A percentile compares a stretch with the other conserved stretches of the same genome.
Conservation (phyloP, 2,888 invertebrate genomes). For the Mechanitis messenoides region DNA sequence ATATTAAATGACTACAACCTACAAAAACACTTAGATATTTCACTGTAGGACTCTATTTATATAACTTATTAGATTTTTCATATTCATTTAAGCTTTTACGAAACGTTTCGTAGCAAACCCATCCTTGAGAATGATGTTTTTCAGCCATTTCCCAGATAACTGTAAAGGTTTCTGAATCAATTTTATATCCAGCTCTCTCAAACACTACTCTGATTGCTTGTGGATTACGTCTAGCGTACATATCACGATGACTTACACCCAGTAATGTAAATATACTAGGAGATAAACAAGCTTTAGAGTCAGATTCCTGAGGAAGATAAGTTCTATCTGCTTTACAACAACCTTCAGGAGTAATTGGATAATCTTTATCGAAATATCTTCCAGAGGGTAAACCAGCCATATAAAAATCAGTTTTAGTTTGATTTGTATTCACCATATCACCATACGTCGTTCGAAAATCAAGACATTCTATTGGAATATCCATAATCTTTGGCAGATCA, state of each 20-base stretch:
- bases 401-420: conserved; percentile 36
- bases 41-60: too few species aligned
- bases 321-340: conserved; percentile 45
- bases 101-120: conserved; percentile 76
- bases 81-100: conserved; percentile 38
- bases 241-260: conserved; percentile 55
- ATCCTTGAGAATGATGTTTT: conserved; percentile 64
- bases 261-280: conserved; percentile 53
- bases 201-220: conserved; percentile 60
- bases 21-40: too few species aligned
- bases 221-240: conserved; percentile 54
- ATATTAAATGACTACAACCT: too few species aligned
- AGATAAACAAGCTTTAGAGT: conserved; percentile 46
- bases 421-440: conserved; percentile 55
- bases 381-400: conserved; percentile 62
- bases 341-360: conserved; percentile 49
- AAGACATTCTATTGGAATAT: conserved; percentile 47
- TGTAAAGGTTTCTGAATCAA: conserved; percentile 66
- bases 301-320: conserved; percentile 56
- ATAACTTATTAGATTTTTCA: not conserved
- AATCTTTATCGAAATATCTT: conserved; percentile 57
- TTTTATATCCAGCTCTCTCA: conserved; percentile 67
- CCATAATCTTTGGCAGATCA: conserved; percentile 57
- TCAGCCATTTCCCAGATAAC: conserved; percentile 69
- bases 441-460: conserved; percentile 59